Conservation (phyloP, 1,140 invertebrate genomes). For the Berghia stephanieae region DNA sequence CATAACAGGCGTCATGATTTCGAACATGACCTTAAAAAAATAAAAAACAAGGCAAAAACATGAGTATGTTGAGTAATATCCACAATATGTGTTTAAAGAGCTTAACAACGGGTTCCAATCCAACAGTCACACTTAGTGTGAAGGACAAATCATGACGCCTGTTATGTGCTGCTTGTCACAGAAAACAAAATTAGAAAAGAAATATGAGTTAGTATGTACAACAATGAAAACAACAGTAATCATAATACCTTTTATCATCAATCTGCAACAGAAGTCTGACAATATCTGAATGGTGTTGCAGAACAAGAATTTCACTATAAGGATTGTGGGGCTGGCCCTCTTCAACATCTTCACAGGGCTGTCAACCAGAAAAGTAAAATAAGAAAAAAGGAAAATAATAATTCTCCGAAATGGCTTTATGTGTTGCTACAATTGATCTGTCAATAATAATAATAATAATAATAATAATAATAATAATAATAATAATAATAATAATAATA, state of each 20-base stretch:
- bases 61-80: not conserved
- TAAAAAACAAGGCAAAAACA: not conserved
- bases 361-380: no score
- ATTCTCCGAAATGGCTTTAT: no score
- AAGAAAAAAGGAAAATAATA: no score
- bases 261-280: conserved; percentile 47
- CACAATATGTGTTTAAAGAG: not conserved
- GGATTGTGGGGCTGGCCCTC: conserved; percentile 52
- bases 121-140: not conserved
- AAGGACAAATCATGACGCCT: not conserved
- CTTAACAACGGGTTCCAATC: no score
- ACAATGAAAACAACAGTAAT: not conserved
- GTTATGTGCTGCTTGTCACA: no score
- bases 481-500: no score
- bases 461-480: no score
- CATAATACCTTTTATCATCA: conserved; percentile 48
- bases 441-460: no score
- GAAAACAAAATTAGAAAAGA: no score
- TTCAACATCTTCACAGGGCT: conserved; percentile 35
- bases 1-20: not conserved
- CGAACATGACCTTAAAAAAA: not conserved
- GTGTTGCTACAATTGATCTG: no score
- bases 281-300: conserved; percentile 56
- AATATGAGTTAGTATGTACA: no score
- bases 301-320: conserved; percentile 51